Evolutionary conservation across 2,888 invertebrate species (phyloP).

Genomic region (Aromia moschata): DNA sequence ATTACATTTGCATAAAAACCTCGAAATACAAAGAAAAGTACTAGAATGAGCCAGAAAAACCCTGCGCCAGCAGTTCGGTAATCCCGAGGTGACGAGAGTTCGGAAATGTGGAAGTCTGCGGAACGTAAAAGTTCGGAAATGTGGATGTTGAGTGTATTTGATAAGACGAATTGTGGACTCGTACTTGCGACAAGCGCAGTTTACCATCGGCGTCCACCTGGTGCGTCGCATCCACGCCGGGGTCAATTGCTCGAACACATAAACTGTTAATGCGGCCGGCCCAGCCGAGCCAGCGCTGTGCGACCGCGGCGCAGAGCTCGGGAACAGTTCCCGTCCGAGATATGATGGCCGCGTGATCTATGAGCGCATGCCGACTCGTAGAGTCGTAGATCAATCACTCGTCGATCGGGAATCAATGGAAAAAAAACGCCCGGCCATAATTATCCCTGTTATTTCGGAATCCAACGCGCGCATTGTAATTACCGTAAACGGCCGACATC

Average conservation of each 20-base stretch:
- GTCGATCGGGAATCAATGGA: slow-evolving; percentile 60
- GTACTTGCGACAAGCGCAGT: slow-evolving; percentile 11
- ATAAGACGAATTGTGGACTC: too few species aligned
- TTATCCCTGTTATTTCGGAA: slow-evolving; percentile 60
- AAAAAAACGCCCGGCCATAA: slow-evolving; percentile 57
- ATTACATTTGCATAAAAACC: too few species aligned
- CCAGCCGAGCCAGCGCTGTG: slow-evolving; percentile 47
- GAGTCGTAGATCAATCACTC: slow-evolving; percentile 61
- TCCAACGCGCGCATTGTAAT: slow-evolving; percentile 62
- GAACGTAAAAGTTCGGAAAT: too few species aligned
- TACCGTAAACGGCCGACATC: slow-evolving; percentile 58
- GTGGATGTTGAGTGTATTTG: too few species aligned
- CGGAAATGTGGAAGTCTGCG: too few species aligned
- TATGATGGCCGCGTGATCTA: slow-evolving; percentile 57
- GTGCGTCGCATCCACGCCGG: slow-evolving; percentile 29
- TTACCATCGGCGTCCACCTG: slow-evolving; percentile 20
- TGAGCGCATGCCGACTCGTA: slow-evolving; percentile 59
- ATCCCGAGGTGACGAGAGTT: too few species aligned
- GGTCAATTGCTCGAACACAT: slow-evolving; percentile 42
- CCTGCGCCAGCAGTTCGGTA: too few species aligned
- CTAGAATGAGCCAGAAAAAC: too few species aligned
- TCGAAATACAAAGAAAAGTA: too few species aligned
- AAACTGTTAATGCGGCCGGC: slow-evolving; percentile 49
- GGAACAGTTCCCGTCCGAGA: slow-evolving; percentile 32
- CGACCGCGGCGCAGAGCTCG: slow-evolving; percentile 34